These are phyloP conservation scores for Caenorhabditis remanei DNA, from an alignment of 1,140 invertebrate genomes.

Conservation along the genomic window DNA sequence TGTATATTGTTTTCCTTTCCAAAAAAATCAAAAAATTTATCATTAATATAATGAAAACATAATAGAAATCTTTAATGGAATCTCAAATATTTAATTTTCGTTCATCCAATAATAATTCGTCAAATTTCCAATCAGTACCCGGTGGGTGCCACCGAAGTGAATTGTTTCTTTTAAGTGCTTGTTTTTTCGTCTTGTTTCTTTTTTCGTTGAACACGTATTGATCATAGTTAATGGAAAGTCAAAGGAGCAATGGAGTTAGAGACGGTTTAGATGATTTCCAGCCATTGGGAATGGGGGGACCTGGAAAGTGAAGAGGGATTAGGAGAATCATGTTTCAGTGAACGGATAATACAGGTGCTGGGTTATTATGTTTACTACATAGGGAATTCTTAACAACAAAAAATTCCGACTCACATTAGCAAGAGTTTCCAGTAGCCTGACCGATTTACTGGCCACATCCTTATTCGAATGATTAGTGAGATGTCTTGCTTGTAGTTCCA, in stretches of 20 bases:
- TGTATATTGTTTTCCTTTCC: no score
- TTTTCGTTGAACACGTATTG: not conserved
- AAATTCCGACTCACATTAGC: conserved; percentile 31
- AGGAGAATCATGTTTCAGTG: no score
- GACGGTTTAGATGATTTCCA: conserved; percentile 47
- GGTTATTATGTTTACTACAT: no score
- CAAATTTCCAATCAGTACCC: not conserved
- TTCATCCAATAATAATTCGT: not conserved
- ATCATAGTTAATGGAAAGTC: not conserved
- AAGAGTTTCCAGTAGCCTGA: conserved; percentile 64
- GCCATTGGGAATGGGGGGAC: conserved; percentile 43
- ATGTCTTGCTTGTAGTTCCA: conserved; percentile 40
- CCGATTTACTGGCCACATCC: conserved; percentile 65
- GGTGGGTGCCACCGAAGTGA: conserved; percentile 38
- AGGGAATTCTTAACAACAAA: not conserved
- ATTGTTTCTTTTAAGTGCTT: conserved; percentile 2
- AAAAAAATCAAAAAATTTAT: no score
- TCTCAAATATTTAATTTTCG: no score
- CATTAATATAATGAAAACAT: no score
- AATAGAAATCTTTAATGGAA: no score
- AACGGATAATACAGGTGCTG: no score
- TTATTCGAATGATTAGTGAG: conserved; percentile 26
- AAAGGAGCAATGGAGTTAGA: not conserved
- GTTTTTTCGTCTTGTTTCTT: conserved; percentile 2
- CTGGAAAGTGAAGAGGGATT: not conserved